These are phyloP conservation scores for Caenorhabditis remanei DNA, from an alignment of 1,140 invertebrate species.

Conservation along the genomic window DNA sequence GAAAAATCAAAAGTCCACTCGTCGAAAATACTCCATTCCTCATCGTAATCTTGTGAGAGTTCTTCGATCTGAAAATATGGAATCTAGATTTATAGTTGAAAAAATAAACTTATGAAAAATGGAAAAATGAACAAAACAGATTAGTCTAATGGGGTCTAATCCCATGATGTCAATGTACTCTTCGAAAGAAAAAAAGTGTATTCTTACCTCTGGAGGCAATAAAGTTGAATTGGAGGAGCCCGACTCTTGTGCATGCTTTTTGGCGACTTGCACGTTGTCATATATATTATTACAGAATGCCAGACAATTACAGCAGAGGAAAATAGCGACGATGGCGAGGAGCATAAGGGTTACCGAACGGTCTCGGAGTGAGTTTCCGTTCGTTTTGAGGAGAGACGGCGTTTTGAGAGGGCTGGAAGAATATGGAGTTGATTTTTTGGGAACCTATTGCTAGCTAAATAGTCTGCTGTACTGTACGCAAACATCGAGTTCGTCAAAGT, in stretches of 20 bases:
- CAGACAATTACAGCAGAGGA: conserved; percentile 75
- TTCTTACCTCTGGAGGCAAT: conserved; percentile 13
- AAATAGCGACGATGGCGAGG: conserved; percentile 76
- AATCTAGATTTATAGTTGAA: neutral
- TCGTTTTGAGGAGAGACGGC: conserved; percentile 71
- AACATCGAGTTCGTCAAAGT: too few species aligned
- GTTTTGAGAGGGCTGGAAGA: conserved; percentile 64
- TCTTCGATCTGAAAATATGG: conserved; percentile 28
- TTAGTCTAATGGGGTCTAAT: neutral
- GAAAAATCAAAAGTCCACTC: conserved; percentile 65
- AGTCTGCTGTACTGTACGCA: too few species aligned
- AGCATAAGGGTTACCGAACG: conserved; percentile 76
- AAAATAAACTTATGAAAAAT: neutral
- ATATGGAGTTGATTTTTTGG: neutral
- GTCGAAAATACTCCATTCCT: conserved; percentile 6
- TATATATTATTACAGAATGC: conserved; percentile 77
- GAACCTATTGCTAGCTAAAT: too few species aligned
- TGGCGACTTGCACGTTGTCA: conserved; percentile 63
- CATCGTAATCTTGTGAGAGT: conserved; percentile 6
- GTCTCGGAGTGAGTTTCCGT: conserved; percentile 74
- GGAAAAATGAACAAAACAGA: neutral
- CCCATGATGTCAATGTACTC: neutral
- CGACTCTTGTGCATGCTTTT: conserved; percentile 21
- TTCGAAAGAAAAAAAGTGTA: too few species aligned
- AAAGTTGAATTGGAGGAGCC: neutral